These are phyloP conservation scores for Aricia artaxerxes DNA, from an alignment of 2,888 invertebrate genomes.

Conservation along the genomic window DNA sequence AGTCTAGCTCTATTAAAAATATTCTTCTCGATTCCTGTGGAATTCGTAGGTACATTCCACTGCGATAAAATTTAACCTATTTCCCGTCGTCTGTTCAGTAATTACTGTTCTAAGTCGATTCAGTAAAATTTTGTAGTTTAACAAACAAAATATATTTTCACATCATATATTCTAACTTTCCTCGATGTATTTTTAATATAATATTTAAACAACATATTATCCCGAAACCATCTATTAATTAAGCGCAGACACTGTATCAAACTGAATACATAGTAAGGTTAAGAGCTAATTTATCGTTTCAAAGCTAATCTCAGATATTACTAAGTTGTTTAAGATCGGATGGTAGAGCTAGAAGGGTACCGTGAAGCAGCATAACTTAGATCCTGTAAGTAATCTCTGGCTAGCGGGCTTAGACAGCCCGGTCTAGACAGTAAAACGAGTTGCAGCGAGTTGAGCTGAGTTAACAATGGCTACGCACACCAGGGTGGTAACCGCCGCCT, in stretches of 20 bases:
- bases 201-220: background rate
- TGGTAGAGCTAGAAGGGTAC: background rate
- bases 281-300: background rate
- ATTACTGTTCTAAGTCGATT: too few relatives aligned
- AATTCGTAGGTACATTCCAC: too few relatives aligned
- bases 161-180: background rate
- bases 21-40: too few relatives aligned
- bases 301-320: background rate
- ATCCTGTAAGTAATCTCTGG: conserved; percentile 12
- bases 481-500: background rate
- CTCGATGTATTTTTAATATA: background rate
- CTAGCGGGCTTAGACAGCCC: background rate
- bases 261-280: background rate
- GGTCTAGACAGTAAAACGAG: background rate
- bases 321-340: background rate
- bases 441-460: background rate
- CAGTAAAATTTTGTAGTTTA: too few relatives aligned
- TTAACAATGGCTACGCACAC: conserved; percentile 12
- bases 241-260: background rate
- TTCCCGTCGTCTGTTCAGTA: too few relatives aligned
- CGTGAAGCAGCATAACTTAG: background rate
- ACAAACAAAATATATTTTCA: background rate
- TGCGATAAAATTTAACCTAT: too few relatives aligned
- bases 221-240: background rate
- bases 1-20: background rate